Base-by-base conservation (phyloP, 2,797 vertebrate genomes). In the Acipenser transmontanus region DNA sequence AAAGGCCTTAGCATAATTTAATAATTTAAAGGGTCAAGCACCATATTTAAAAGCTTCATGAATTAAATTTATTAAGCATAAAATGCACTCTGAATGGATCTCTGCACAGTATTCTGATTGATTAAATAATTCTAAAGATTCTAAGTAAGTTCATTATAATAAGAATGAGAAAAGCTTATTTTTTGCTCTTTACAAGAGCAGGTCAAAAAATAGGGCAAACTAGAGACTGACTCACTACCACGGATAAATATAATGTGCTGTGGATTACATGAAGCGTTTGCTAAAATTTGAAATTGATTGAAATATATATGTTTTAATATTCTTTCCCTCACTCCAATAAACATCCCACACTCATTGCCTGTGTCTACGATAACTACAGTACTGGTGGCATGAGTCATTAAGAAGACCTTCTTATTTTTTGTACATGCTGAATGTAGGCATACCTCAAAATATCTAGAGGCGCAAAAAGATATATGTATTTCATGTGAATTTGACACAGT, bases 11-110 rank as follows among this genome's bases (percentile, higher is more conserved):
- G 7, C 47, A 5, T 59, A 8, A 59, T 59, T 66, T n/a, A 49
- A 49, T 7, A 59, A 54, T 49, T 66, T 57, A 66, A 66, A 59
- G 64, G 34, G 54, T 49, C 52, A 47, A 17, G 54, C 5, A 49
- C 48, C 34, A 17, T 64, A 14, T 11, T 17, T 54, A 20, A 56
- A 56, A 11, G 12, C 20, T 49, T 56, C 13, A 9, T 8, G 48
- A 66, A 66, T 59, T 3, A 49, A 48, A 66, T 49, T 49, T 47
- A 52, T 49, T 50, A 65, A 56, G 52, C 64, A 13, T 34, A 56
- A 11, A 65, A 47, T 11, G 64, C 50, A 57, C 8, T 65, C 50
- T 47, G 14, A 9, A 10, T 57, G 12, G 13, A 13, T n/a, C 14
- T n/a, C 47, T 47, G 6, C 17, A 13, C 1, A 1, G 34, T 59